These are phyloP conservation scores for Vireo altiloquus DNA, from an alignment of 2,113 vertebrate genomes.

Conservation along the genomic window DNA sequence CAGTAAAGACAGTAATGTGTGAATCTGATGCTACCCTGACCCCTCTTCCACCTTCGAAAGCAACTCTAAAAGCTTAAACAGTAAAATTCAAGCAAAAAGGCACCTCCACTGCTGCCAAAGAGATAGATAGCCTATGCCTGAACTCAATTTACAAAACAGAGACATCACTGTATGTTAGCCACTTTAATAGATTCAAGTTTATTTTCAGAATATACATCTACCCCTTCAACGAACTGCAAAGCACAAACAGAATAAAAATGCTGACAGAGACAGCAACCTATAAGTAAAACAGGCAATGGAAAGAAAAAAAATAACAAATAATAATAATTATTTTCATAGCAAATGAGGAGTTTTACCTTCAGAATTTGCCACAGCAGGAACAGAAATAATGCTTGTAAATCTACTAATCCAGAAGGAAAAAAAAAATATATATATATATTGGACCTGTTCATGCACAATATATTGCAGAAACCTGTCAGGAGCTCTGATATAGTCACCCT, in stretches of 20 bases:
- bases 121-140: slow-evolving; percentile 79
- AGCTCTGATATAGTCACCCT: slow-evolving; percentile 43
- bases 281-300: slow-evolving; percentile 28
- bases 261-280: slow-evolving; percentile 46
- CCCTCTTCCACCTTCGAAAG: slow-evolving; percentile 72
- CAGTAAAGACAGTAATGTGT: slow-evolving; percentile 81
- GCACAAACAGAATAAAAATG: slow-evolving; percentile 66
- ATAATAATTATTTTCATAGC: neutral
- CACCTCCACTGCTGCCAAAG: slow-evolving; percentile 75
- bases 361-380: neutral
- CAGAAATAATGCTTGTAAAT: neutral
- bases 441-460: slow-evolving; percentile 5
- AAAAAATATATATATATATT: neutral
- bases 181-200: slow-evolving; percentile 79
- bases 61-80: slow-evolving; percentile 77
- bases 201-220: slow-evolving; percentile 78
- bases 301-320: slow-evolving; percentile 37
- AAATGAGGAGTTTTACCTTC: neutral
- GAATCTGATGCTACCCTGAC: slow-evolving; percentile 78
- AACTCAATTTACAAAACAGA: slow-evolving; percentile 83
- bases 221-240: slow-evolving; percentile 64
- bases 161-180: slow-evolving; percentile 78
- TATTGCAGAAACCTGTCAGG: slow-evolving; percentile 41
- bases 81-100: slow-evolving; percentile 77
- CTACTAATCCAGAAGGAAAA: slow-evolving; percentile 3